phyloP scores from a whole-genome alignment of 2,797 vertebrate species.

The Neoniphon sammara region DNA sequence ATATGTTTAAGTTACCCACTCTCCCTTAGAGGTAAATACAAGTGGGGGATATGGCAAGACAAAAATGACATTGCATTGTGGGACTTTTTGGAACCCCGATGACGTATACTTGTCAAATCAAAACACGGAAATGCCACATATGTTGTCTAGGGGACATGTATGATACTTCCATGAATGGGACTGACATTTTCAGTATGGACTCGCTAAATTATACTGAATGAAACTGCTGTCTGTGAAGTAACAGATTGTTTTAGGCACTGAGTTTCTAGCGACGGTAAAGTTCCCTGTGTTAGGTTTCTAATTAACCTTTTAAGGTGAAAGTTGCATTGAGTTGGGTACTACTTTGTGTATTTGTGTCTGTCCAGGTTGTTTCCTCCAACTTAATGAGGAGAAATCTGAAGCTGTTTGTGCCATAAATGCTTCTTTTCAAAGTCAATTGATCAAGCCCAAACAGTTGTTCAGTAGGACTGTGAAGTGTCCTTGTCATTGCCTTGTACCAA shows the following conservation, averaged over 20 bases:
- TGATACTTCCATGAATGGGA: too few species aligned
- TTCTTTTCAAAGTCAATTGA: too few species aligned
- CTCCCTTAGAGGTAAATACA: neutral
- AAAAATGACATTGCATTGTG: constrained; percentile 59
- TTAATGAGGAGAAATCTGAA: too few species aligned
- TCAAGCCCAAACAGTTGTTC: neutral
- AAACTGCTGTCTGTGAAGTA: neutral
- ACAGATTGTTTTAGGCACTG: neutral
- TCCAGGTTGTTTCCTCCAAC: too few species aligned
- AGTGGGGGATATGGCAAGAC: constrained; percentile 19
- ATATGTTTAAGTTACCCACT: constrained; percentile 5
- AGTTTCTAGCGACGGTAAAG: neutral
- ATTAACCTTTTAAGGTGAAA: too few species aligned
- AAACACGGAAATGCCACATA: constrained; percentile 60
- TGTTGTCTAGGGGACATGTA: neutral
- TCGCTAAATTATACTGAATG: too few species aligned
- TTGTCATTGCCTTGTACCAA: constrained; percentile 37
- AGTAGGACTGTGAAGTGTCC: neutral
- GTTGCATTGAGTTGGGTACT: too few species aligned
- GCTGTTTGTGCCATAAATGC: too few species aligned
- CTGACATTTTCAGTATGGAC: too few species aligned
- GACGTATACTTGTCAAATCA: constrained; percentile 52
- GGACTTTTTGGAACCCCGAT: constrained; percentile 49
- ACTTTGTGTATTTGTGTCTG: too few species aligned
- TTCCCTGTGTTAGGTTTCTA: neutral